phyloP scores from a whole-genome alignment of 2,113 vertebrate species.

The Vidua chalybeata region DNA sequence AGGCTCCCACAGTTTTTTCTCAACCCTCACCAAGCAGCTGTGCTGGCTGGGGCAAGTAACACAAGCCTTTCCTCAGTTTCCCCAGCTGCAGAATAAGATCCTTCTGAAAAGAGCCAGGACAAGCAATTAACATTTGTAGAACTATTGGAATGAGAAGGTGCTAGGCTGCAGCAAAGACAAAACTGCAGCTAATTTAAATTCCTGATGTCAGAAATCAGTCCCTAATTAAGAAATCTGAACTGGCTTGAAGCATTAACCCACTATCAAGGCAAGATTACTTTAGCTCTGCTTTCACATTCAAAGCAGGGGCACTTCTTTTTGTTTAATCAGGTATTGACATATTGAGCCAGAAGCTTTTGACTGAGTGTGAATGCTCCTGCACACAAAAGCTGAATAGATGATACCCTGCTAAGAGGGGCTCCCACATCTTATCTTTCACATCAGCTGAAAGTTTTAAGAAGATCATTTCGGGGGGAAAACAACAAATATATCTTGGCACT shows the following conservation, averaged over 20 bases:
- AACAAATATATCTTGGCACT: conserved; percentile 4
- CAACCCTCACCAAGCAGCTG: neutral
- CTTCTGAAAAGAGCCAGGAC: neutral
- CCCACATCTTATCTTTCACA: conserved; percentile 20
- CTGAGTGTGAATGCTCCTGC: conserved; percentile 1
- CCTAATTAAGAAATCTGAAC: conserved; percentile 44
- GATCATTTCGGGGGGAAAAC: neutral
- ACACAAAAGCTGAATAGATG: conserved; percentile 58
- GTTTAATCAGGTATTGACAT: conserved; percentile 58
- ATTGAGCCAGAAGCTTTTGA: conserved; percentile 50
- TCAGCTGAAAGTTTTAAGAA: conserved; percentile 3
- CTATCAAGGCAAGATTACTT: conserved; percentile 41
- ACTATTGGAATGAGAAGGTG: conserved; percentile 24
- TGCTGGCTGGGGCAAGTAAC: neutral
- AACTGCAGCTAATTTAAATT: conserved; percentile 48
- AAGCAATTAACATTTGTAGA: conserved; percentile 37
- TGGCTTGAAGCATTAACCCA: neutral
- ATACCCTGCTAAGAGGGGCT: conserved; percentile 48
- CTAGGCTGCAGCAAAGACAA: conserved; percentile 12
- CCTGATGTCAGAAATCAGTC: conserved; percentile 53
- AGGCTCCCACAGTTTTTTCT: neutral
- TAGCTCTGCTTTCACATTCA: conserved; percentile 50
- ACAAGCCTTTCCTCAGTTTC: conserved; percentile 36
- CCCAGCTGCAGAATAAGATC: neutral
- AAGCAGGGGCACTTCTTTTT: conserved; percentile 49